Evolutionary conservation across 2,113 vertebrate genomes (phyloP).

Genomic region (Oxygymnocypris stewartii): DNA sequence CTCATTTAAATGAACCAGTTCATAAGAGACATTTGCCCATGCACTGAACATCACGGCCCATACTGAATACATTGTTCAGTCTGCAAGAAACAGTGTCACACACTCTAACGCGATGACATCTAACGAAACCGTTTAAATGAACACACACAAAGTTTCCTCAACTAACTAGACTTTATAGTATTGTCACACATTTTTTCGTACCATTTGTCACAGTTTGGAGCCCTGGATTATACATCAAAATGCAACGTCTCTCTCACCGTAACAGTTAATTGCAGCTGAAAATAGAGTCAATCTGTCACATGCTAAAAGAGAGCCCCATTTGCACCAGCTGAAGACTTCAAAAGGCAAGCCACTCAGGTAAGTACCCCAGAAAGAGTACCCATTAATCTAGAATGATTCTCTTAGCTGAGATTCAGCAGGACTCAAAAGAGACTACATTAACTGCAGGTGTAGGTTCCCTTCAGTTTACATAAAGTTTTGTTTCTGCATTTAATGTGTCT

Average conservation of each 20-base stretch:
- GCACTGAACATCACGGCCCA: not conserved
- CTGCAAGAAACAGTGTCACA: not conserved
- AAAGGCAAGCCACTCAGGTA: constrained; percentile 37
- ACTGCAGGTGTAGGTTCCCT: not conserved
- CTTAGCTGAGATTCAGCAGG: not conserved
- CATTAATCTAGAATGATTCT: constrained; percentile 41
- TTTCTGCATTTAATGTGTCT: not conserved
- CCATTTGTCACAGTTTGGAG: not conserved
- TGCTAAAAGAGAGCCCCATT: constrained; percentile 27
- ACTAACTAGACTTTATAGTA: not conserved
- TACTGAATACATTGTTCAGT: not conserved
- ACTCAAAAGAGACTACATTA: constrained; percentile 14
- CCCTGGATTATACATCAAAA: constrained; percentile 6
- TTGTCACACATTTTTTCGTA: not conserved
- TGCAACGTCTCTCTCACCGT: not conserved
- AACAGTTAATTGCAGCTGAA: constrained; percentile 31
- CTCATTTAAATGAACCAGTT: not conserved
- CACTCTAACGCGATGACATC: not conserved
- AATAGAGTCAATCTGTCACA: constrained; percentile 49
- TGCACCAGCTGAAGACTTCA: constrained; percentile 35
- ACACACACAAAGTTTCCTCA: not conserved
- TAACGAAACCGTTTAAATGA: not conserved
- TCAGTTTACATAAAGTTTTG: not conserved
- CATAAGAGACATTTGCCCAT: not conserved
- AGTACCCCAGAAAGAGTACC: constrained; percentile 27